phyloP scores from a whole-genome alignment of 2,888 invertebrate species.

The Gibbula magus region DNA sequence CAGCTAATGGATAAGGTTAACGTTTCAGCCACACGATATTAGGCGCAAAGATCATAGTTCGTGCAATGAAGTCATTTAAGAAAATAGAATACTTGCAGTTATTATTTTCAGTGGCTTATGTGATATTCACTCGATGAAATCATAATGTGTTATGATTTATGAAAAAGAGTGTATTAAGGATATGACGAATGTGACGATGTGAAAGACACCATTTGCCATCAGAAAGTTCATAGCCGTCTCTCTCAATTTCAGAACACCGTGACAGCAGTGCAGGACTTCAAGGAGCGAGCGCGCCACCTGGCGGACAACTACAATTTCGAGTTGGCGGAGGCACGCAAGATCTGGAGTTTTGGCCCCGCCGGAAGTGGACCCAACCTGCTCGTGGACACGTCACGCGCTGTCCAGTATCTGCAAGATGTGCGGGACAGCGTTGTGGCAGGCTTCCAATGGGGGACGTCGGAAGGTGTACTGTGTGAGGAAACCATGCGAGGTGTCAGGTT shows the following conservation, averaged over 20 bases:
- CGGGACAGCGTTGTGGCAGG: constrained; percentile 98
- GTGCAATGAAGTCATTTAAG: no score
- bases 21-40: no score
- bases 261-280: constrained; percentile 96
- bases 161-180: no score
- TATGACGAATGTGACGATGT: no score
- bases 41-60: no score
- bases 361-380: constrained; percentile 98
- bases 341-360: constrained; percentile 99
- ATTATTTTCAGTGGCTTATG: no score
- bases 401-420: constrained; percentile 99
- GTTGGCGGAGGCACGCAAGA: constrained; percentile 95
- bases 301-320: constrained; percentile 98
- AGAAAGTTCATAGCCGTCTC: no score
- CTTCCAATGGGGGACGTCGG: constrained; percentile 99
- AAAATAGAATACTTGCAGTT: no score
- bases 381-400: constrained; percentile 98
- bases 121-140: no score
- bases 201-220: no score
- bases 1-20: no score
- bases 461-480: constrained; percentile 98
- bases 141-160: no score
- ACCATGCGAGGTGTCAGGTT: constrained; percentile 95
- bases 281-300: constrained; percentile 94
- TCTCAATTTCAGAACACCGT: constrained; percentile 83